These are phyloP conservation scores for Athalia cordata DNA, from an alignment of 2,888 invertebrate genomes.

Conservation along the genomic window DNA sequence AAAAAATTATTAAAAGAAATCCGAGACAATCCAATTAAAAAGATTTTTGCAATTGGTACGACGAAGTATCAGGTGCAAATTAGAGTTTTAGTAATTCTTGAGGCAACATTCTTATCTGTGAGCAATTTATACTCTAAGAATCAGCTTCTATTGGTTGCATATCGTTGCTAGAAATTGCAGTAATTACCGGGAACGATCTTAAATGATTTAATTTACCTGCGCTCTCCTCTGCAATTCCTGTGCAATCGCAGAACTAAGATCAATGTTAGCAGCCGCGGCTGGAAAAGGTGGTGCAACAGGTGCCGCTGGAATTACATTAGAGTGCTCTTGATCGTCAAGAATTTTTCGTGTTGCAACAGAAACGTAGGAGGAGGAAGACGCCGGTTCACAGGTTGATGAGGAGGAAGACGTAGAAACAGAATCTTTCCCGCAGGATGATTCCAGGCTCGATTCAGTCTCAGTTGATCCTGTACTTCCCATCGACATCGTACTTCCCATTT, in stretches of 20 bases:
- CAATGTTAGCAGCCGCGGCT: conserved; percentile 70
- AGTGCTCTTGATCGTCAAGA: conserved; percentile 70
- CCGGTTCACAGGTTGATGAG: conserved; percentile 70
- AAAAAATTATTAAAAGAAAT: no score
- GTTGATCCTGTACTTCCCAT: conserved; percentile 72
- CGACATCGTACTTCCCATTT: conserved; percentile 72
- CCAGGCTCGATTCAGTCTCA: conserved; percentile 70
- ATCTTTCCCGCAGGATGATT: conserved; percentile 70
- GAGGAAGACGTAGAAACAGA: conserved; percentile 69
- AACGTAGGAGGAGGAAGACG: conserved; percentile 58
- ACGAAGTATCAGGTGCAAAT: no score
- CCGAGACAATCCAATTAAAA: no score
- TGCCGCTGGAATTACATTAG: conserved; percentile 51
- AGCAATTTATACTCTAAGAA: no score
- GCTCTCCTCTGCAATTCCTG: conserved; percentile 82
- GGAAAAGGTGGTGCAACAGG: conserved; percentile 49
- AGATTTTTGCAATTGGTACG: no score
- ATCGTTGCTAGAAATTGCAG: no score
- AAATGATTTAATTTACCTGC: conserved; percentile 73
- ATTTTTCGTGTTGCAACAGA: conserved; percentile 64
- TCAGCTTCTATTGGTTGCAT: no score
- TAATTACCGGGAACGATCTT: neutral
- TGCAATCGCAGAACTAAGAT: conserved; percentile 82
- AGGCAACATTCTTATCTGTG: no score
- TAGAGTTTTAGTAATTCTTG: no score